Percentiles rank a stretch among this genome's conserved stretches.
These are phyloP conservation scores for Tuta absoluta DNA, from an alignment of 2,888 invertebrate species.

Conservation along the genomic window DNA sequence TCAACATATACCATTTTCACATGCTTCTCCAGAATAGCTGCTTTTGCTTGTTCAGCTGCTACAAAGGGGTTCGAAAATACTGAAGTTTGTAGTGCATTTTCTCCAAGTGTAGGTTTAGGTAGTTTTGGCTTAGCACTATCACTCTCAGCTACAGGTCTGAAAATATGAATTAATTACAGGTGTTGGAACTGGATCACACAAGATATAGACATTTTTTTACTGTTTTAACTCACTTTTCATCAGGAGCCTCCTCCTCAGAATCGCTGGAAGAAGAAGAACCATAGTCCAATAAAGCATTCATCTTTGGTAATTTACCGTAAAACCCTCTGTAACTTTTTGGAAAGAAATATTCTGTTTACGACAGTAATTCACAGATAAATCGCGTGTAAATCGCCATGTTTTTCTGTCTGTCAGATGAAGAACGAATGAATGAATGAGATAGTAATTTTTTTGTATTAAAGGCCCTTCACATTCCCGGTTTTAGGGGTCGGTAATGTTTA, in stretches of 20 bases:
- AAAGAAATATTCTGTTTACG: not conserved
- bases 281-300: slow-evolving; percentile 87
- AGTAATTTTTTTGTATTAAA: not conserved
- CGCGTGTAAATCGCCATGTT: not conserved
- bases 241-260: slow-evolving; percentile 75
- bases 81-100: slow-evolving; percentile 82
- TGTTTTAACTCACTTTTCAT: slow-evolving; percentile 54
- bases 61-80: slow-evolving; percentile 94
- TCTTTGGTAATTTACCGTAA: slow-evolving; percentile 42
- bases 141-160: slow-evolving; percentile 39
- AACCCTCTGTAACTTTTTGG: slow-evolving; percentile 20
- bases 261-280: slow-evolving; percentile 75
- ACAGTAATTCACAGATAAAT: not conserved
- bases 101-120: slow-evolving; percentile 84
- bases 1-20: slow-evolving; percentile 92
- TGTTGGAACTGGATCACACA: not conserved
- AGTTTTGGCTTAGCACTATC: slow-evolving; percentile 68
- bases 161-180: not conserved
- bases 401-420: not conserved
- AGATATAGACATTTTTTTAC: not conserved
- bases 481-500: not conserved
- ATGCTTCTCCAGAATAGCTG: slow-evolving; percentile 93
- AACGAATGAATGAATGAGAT: not conserved
- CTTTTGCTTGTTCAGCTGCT: slow-evolving; percentile 92
- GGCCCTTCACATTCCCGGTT: not conserved